phyloP scores from a whole-genome alignment of 2,113 vertebrate species.

The Prietella phreatophila region DNA sequence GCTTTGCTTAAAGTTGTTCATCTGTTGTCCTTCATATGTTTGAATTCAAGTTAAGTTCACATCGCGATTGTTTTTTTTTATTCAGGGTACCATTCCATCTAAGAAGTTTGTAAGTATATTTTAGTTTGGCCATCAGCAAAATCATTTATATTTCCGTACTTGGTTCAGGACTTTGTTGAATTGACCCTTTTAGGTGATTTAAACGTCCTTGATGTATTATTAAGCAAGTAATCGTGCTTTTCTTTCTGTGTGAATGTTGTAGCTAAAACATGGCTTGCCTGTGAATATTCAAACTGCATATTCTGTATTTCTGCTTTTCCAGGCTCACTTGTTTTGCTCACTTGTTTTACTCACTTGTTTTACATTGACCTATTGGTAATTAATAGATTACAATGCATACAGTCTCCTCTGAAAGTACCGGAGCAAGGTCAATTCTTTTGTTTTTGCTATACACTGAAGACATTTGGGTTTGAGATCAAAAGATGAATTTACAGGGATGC shows the following conservation, averaged over 20 bases:
- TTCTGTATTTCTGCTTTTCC: not conserved
- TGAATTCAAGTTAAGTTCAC: slow-evolving; percentile 35
- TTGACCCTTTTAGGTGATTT: not conserved
- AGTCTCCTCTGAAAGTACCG: not conserved
- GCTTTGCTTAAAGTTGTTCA: not conserved
- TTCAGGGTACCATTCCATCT: slow-evolving; percentile 71
- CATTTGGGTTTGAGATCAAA: not conserved
- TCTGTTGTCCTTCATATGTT: not conserved
- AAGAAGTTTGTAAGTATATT: slow-evolving; percentile 74
- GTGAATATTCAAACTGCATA: not conserved
- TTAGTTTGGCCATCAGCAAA: slow-evolving; percentile 26
- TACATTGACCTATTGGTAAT: not conserved
- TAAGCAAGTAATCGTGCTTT: not conserved
- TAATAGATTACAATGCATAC: not conserved
- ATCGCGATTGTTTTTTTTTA: slow-evolving; percentile 61
- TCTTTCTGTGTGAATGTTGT: not conserved
- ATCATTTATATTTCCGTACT: slow-evolving; percentile 10
- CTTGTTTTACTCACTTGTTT: not conserved
- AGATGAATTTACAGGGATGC: not conserved
- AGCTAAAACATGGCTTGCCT: slow-evolving; percentile 2
- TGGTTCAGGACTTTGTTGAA: slow-evolving; percentile 34
- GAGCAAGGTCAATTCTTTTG: not conserved
- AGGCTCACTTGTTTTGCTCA: too few relatives aligned
- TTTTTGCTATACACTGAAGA: not conserved
- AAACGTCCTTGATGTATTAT: not conserved